Conservation (phyloP, 2,888 invertebrate genomes). For the Gastrophysa polygoni region DNA sequence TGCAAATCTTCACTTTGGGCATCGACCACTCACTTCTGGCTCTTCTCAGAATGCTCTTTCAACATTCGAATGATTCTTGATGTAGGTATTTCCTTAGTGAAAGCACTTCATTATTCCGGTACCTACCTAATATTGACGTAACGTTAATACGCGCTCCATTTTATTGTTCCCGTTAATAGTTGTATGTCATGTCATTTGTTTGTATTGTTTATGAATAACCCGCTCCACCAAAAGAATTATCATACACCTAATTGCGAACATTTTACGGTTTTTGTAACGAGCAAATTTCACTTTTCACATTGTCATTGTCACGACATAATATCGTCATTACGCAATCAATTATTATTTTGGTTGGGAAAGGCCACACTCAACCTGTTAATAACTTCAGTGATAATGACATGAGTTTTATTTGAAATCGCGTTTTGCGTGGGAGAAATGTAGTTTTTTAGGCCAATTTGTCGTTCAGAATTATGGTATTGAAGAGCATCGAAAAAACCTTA, state of each 20-base stretch:
- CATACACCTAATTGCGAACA: neutral
- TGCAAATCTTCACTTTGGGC: too few species aligned
- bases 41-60: too few species aligned
- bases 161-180: neutral
- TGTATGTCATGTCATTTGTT: neutral
- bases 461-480: too few species aligned
- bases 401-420: neutral
- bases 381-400: neutral
- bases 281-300: neutral
- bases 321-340: neutral
- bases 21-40: too few species aligned
- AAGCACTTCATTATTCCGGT: conserved; percentile 9
- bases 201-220: neutral
- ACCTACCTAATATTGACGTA: too few species aligned
- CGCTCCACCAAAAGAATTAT: neutral
- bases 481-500: too few species aligned
- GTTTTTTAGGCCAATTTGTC: too few species aligned
- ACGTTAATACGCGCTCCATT: too few species aligned
- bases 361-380: neutral
- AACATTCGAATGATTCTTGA: too few species aligned
- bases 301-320: neutral
- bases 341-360: neutral
- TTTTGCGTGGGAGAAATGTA: too few species aligned
- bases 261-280: neutral
- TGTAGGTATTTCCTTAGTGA: conserved; percentile 22